Base-by-base conservation (phyloP, 2,888 invertebrate species). In the Zele albiditarsus region DNA sequence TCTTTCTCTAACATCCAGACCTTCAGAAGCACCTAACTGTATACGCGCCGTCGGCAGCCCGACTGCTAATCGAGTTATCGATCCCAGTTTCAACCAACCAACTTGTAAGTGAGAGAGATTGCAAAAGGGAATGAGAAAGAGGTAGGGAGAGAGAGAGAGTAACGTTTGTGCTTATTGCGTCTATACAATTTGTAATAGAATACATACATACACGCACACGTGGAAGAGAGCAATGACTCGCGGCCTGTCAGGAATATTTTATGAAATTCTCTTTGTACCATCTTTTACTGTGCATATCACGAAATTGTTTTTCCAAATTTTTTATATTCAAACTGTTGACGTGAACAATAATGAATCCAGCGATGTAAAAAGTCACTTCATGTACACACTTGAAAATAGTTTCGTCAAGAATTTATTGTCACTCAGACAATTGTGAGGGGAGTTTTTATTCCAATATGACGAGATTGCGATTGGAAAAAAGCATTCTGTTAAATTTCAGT, bases 31-130 rank as follows among this genome's bases (percentile, higher is more conserved):
- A 74, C 73, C 76, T 73, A 77, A 73, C 77, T 58, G 75, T 69
- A 63, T 69, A 38, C 27, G 60, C 78, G 76, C 69, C 68, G 82
- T 80, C 77, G 79, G 79, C 80, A 80, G 80, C 82, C 38, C 62
- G 80, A 82, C 84, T 82, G 80, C 83, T 85, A 85, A 85, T 85
- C 85, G 84, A 85, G 84, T 85, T 85, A 85, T 85, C 85, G 85
- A 85, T 85, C 82, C 84, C 72, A 69, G 80, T 71, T 53, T 62
- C 46, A 65, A 31, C 60, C 60, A 46, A 67, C 31, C 60, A 53
- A 67, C 25, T 60, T 66, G 57, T 25, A 38, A 42, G 58, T 25
- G 10, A 38, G n/a, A 46, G n/a, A 5, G 46, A 46, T 46, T 46
- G 3, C 46, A 46, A n/a, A 16, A 46, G n/a, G 46, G 38, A 38